These are phyloP conservation scores for Heliconius ethilla DNA, from an alignment of 2,888 invertebrate genomes.

Conservation along the genomic window DNA sequence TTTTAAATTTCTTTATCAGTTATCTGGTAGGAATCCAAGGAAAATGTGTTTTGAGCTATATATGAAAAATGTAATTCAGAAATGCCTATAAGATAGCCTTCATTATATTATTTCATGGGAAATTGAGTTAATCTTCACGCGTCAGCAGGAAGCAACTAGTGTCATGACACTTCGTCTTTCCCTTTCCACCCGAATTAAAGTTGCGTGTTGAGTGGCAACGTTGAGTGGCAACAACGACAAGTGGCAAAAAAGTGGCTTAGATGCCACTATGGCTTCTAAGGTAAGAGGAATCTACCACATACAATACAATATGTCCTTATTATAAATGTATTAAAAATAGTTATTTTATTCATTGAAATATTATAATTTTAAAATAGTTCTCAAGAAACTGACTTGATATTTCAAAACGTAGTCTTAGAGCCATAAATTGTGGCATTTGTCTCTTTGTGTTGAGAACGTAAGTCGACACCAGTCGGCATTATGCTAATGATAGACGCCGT, in stretches of 20 bases:
- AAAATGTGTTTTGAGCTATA: not conserved
- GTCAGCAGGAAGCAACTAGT: too few species aligned
- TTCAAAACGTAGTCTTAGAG: conserved; percentile 55
- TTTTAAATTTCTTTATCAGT: conserved; percentile 8
- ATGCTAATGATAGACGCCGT: conserved; percentile 58
- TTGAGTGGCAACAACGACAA: too few species aligned
- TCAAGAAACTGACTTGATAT: conserved; percentile 12
- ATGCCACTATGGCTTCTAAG: too few species aligned
- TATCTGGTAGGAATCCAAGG: not conserved
- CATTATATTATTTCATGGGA: too few species aligned
- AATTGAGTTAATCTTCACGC: too few species aligned
- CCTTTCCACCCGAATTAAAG: too few species aligned
- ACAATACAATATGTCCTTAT: too few species aligned
- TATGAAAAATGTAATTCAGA: not conserved
- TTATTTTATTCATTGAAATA: conserved; percentile 1
- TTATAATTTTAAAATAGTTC: conserved; percentile 14
- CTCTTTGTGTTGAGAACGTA: conserved; percentile 46
- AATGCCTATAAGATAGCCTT: too few species aligned
- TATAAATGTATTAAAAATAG: not conserved
- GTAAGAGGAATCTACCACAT: too few species aligned
- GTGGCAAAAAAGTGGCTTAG: too few species aligned
- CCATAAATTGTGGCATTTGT: conserved; percentile 18
- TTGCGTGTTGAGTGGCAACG: too few species aligned
- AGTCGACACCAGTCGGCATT: conserved; percentile 64
- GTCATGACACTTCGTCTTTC: too few species aligned